Conservation (phyloP, 2,113 vertebrate species). For the Dipodomys stephensi region DNA sequence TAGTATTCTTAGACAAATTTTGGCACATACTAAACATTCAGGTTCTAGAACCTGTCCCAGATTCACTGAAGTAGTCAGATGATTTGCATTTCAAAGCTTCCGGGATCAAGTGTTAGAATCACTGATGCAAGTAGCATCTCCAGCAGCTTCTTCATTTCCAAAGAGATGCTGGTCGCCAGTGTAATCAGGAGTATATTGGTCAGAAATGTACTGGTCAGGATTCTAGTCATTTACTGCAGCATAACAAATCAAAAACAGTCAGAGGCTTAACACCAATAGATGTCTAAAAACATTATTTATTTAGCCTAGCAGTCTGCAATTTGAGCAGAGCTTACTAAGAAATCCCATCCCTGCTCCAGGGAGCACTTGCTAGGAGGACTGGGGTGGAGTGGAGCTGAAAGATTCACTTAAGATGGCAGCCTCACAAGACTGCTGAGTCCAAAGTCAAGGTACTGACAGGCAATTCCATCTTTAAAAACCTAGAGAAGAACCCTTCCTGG, state of each 20-base stretch:
- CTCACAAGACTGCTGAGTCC: not conserved
- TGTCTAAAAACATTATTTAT: constrained; percentile 1
- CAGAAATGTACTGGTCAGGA: not conserved
- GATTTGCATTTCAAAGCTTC: constrained; percentile 26
- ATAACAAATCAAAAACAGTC: not conserved
- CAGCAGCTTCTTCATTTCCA: no score
- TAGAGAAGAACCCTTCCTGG: not conserved
- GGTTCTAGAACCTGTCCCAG: not conserved
- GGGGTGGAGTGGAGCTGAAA: not conserved
- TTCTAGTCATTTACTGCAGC: not conserved
- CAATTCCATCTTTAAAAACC: not conserved
- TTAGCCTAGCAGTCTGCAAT: not conserved
- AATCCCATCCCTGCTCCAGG: not conserved
- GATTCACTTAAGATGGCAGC: not conserved
- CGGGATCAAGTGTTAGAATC: not conserved
- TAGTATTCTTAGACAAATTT: not conserved
- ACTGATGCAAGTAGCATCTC: not conserved
- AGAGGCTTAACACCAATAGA: not conserved
- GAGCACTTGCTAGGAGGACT: not conserved
- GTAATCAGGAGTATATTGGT: not conserved
- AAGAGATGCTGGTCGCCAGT: not conserved
- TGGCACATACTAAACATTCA: not conserved
- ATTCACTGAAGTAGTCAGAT: not conserved
- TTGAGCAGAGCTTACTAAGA: not conserved
- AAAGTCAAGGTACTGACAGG: not conserved